These are phyloP conservation scores for Pempheris klunzingeri DNA, from an alignment of 2,797 vertebrate genomes.

Conservation along the genomic window DNA sequence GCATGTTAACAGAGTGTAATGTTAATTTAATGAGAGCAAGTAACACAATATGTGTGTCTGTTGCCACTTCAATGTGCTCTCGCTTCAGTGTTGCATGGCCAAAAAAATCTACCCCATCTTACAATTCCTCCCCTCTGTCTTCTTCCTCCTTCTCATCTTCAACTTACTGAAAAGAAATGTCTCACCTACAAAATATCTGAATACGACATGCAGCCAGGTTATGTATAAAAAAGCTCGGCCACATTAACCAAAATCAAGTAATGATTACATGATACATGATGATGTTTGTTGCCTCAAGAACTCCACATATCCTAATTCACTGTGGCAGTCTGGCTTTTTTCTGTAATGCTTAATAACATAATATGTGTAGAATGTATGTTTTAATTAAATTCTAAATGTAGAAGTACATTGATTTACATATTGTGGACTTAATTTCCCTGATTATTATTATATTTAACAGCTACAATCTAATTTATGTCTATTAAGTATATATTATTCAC, in stretches of 20 bases:
- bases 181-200: constrained; percentile 19
- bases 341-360: not conserved
- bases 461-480: constrained; percentile 2
- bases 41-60: constrained; percentile 40
- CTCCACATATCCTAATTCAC: constrained; percentile 6
- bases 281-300: constrained; percentile 25
- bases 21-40: constrained; percentile 61
- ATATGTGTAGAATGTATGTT: not conserved
- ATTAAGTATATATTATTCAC: constrained; percentile 7
- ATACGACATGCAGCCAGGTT: not conserved
- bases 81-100: not conserved
- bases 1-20: constrained; percentile 53
- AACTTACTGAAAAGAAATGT: not conserved
- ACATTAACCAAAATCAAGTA: not conserved
- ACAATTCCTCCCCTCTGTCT: not conserved
- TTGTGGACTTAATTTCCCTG: not conserved
- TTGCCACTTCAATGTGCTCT: constrained; percentile 39
- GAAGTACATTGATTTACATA: not conserved
- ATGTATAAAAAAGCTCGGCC: not conserved
- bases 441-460: constrained; percentile 1
- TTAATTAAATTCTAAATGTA: constrained; percentile 1
- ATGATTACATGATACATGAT: constrained; percentile 3
- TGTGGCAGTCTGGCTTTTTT: constrained; percentile 25
- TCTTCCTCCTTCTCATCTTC: not conserved
- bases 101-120: constrained; percentile 8